Evolutionary conservation across 2,113 vertebrate genomes (phyloP), one percentile per base, ranked within the genome.

Genomic region (Pollachius pollachius): DNA sequence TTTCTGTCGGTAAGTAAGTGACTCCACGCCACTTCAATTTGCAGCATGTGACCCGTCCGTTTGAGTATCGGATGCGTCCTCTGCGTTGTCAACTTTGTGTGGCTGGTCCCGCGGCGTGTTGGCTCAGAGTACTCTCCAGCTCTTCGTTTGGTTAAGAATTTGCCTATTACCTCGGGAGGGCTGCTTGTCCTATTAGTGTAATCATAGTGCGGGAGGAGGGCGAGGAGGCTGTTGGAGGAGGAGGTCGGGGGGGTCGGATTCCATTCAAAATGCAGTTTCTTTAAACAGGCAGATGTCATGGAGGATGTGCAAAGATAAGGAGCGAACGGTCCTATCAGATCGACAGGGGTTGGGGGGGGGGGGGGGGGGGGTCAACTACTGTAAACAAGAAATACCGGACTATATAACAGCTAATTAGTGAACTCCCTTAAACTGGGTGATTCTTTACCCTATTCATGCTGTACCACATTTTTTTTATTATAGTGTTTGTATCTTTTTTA

Each of bases 1-100:
- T 96, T 95, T 93, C 94, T 97, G 95, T 95, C 96, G 95, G 96
- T 98, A 93, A 97, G 89, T 89, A 75, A 70, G 94, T 93, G 90
- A 87, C 85, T 85, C 71, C 71, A 66, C 69, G 5, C 64, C 65
- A 79, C 83, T 81, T 64, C 82, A 64, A 83, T 82, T 74, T 57
- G 81, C 68, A 59, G 69, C 84, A 81, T 77, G 79, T 82, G 81
- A 82, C 72, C 65, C 3, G 0, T 67, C 16, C 66, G 65, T 21
- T 25, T 64, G 66, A 76, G 64, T 74, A 9, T 0, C 48, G 41
- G 41, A 48, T 48, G 41, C 41, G 8, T 48, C 8, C 41, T 48
- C 41, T 48, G 41, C 11, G 2, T 73, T 80, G 68, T 75, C 77
- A 70, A 76, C 69, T 25, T 64, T 61, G 73, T 76, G 48, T 68